Conservation (phyloP, 2,113 vertebrate genomes). For the Tringa solitaria region DNA sequence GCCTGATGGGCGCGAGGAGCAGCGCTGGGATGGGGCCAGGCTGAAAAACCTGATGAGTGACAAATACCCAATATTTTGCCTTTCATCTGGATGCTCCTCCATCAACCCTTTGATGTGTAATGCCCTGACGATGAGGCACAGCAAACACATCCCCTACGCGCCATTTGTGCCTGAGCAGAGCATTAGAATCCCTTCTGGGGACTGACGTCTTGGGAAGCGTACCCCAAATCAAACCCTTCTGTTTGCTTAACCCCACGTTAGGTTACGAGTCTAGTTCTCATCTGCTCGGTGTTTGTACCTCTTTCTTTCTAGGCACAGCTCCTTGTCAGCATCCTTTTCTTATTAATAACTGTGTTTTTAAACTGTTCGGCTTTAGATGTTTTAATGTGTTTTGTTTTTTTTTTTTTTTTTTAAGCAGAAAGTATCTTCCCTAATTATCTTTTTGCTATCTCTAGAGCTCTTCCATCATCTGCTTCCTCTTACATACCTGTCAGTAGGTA, state of each 20-base stretch:
- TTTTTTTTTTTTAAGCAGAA: neutral
- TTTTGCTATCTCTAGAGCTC: neutral
- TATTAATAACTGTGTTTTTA: neutral
- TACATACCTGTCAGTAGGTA: neutral
- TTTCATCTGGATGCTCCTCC: neutral
- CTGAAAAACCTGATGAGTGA: neutral
- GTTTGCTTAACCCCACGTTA: neutral
- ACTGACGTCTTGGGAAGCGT: neutral
- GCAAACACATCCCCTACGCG: rapidly evolving
- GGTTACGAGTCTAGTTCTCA: neutral
- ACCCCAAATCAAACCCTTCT: neutral
- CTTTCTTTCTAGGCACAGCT: neutral
- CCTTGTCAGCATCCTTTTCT: neutral
- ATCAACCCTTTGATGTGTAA: neutral
- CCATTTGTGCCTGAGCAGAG: neutral
- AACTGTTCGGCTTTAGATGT: neutral
- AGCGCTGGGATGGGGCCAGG: neutral
- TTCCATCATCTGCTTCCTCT: neutral
- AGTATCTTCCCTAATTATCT: neutral
- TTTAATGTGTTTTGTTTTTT: neutral
- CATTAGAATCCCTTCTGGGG: neutral
- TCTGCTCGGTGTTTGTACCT: neutral
- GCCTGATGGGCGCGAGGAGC: neutral
- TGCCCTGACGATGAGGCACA: neutral
- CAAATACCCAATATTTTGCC: rapidly evolving